Percentiles rank a stretch among this genome's conserved stretches.
These are phyloP conservation scores for Protomyctophum bolini DNA, from an alignment of 2,113 vertebrate species.

Conservation along the genomic window DNA sequence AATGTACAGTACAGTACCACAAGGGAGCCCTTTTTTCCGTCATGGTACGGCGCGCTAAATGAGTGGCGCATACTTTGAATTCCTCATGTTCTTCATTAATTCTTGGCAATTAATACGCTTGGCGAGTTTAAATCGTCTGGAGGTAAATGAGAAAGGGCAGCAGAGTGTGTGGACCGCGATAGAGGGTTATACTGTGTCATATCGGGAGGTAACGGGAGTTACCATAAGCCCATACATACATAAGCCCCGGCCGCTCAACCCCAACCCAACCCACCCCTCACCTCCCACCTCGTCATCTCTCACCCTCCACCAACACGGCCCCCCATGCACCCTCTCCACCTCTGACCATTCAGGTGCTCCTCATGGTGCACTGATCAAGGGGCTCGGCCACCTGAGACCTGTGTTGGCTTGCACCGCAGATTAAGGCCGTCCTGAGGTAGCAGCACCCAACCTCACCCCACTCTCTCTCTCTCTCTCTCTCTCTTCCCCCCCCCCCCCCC, in stretches of 20 bases:
- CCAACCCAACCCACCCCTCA: conserved; percentile 8
- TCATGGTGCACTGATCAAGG: conserved; percentile 71
- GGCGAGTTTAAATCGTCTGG: conserved; percentile 14
- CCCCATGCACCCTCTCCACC: neutral
- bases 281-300: neutral
- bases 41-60: no score
- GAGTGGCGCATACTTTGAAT: neutral
- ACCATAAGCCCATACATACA: conserved; percentile 30
- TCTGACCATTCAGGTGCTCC: conserved; percentile 59
- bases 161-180: neutral
- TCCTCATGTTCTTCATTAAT: neutral
- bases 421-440: conserved; percentile 46
- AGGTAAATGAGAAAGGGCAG: conserved; percentile 30
- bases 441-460: conserved; percentile 13
- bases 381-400: conserved; percentile 72
- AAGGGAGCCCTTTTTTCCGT: no score
- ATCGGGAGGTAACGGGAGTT: conserved; percentile 31
- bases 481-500: neutral
- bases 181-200: no score
- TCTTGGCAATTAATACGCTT: neutral
- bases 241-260: neutral
- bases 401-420: conserved; percentile 69
- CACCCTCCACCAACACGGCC: conserved; percentile 1
- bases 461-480: conserved; percentile 1
- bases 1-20: no score